These are phyloP conservation scores for Isaurus tuberculatus DNA, from an alignment of 92 coral and sea anemone genomes.

Conservation along the genomic window DNA sequence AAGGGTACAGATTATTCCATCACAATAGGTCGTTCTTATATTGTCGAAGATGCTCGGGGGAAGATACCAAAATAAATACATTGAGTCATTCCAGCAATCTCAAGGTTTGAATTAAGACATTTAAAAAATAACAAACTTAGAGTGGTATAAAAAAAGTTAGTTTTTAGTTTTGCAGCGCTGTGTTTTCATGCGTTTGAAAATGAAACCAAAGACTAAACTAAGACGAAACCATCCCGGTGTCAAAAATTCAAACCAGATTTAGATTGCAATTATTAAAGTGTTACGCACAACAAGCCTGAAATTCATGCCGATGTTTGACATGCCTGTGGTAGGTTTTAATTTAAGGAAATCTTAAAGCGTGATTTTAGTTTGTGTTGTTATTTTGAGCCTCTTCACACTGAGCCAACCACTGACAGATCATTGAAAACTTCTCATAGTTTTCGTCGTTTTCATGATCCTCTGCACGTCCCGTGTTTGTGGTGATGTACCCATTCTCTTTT, in stretches of 20 bases:
- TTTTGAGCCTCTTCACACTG: constrained; percentile 24
- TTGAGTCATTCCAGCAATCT: neutral
- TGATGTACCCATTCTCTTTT: neutral
- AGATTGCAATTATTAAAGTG: neutral
- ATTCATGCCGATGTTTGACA: neutral
- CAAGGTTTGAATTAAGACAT: too few relatives aligned
- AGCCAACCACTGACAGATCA: constrained; percentile 38
- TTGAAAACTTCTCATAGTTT: constrained; percentile 7
- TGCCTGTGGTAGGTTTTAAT: neutral
- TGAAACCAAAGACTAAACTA: neutral
- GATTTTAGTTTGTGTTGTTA: neutral
- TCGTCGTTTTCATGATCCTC: constrained; percentile 9
- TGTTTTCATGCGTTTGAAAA: neutral
- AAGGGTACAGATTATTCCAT: neutral
- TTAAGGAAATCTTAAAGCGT: neutral
- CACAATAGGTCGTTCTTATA: neutral
- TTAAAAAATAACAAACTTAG: neutral
- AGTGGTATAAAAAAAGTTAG: neutral
- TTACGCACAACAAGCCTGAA: neutral
- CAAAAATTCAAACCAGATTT: neutral
- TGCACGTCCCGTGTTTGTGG: neutral
- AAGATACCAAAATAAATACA: neutral
- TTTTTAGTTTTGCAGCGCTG: neutral
- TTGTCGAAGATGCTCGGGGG: neutral
- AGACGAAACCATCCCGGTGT: neutral